These are phyloP conservation scores for Zeuzera pyrina DNA, from an alignment of 2,888 invertebrate genomes.

Conservation along the genomic window DNA sequence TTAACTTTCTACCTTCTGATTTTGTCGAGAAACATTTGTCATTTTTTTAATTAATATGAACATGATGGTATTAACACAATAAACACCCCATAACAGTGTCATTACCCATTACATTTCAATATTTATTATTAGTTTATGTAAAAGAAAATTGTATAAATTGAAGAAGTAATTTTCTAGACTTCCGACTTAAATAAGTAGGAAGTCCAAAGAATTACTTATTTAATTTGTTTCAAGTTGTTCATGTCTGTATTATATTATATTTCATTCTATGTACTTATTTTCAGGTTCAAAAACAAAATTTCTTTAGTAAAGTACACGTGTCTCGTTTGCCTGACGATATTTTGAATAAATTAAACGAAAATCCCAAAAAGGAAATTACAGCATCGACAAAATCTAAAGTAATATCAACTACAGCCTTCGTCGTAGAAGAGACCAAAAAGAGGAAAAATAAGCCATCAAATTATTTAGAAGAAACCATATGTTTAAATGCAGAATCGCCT, in stretches of 20 bases:
- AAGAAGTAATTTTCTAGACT: no score
- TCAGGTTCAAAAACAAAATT: constrained; percentile 40
- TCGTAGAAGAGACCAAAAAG: constrained; percentile 33
- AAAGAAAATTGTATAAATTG: no score
- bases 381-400: constrained; percentile 27
- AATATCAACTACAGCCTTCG: constrained; percentile 47
- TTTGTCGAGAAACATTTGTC: no score
- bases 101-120: not conserved
- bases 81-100: no score
- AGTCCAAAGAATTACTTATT: no score
- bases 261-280: constrained; percentile 9
- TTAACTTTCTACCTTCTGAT: no score
- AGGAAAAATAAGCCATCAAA: constrained; percentile 50
- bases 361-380: constrained; percentile 23
- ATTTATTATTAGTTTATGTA: not conserved
- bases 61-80: no score
- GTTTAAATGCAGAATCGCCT: constrained; percentile 33
- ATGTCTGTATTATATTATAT: no score
- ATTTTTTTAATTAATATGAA: no score
- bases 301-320: constrained; percentile 36
- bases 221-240: no score
- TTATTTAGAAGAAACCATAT: constrained; percentile 58
- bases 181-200: no score
- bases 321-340: constrained; percentile 42
- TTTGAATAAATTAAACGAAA: constrained; percentile 41